Percentiles rank a stretch among this genome's conserved stretches.
These are phyloP conservation scores for Tortrix viridana DNA, from an alignment of 2,888 invertebrate genomes.

Conservation along the genomic window DNA sequence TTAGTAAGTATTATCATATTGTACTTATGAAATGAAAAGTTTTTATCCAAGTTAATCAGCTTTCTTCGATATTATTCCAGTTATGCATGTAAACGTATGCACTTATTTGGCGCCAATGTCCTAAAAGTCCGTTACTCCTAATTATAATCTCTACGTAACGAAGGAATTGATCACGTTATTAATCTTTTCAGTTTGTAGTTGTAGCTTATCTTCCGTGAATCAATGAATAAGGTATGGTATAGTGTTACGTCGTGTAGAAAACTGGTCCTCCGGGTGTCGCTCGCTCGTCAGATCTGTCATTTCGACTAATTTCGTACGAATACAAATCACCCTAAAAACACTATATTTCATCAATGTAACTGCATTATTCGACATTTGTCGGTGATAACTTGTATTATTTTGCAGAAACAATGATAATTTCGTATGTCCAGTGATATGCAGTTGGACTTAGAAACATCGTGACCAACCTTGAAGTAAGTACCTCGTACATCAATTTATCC, in stretches of 20 bases:
- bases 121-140: slow-evolving; percentile 74
- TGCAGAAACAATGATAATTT: slow-evolving; percentile 48
- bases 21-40: slow-evolving; percentile 19
- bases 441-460: slow-evolving; percentile 76
- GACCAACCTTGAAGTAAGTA: slow-evolving; percentile 83
- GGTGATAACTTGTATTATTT: slow-evolving; percentile 54
- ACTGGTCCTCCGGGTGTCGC: slow-evolving; percentile 79
- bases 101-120: slow-evolving; percentile 83
- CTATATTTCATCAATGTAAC: slow-evolving; percentile 31
- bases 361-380: slow-evolving; percentile 15
- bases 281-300: slow-evolving; percentile 82
- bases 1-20: slow-evolving; percentile 50
- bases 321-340: slow-evolving; percentile 49
- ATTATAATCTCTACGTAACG: slow-evolving; percentile 45
- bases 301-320: slow-evolving; percentile 62
- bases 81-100: slow-evolving; percentile 76
- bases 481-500: slow-evolving; percentile 45
- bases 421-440: slow-evolving; percentile 53
- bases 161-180: slow-evolving; percentile 13
- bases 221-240: slow-evolving; percentile 41
- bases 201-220: slow-evolving; percentile 34
- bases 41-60: slow-evolving; percentile 41
- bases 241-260: slow-evolving; percentile 63
- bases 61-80: slow-evolving; percentile 42
- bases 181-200: slow-evolving; percentile 13